Percentiles rank a stretch among this genome's conserved stretches.
Evolutionary conservation across 2,113 vertebrate genomes (phyloP).

Genomic region (Chauna torquata): DNA sequence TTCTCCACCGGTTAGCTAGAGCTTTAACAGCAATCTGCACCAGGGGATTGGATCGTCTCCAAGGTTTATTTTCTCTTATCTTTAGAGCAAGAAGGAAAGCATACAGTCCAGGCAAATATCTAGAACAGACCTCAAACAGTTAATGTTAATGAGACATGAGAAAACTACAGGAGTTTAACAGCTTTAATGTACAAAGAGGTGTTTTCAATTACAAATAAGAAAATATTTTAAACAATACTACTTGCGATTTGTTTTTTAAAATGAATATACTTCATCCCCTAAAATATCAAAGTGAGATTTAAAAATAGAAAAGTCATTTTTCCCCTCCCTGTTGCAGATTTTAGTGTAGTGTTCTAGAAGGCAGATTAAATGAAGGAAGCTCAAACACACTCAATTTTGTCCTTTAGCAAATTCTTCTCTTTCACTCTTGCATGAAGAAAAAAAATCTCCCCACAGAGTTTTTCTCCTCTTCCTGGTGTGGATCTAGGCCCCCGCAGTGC

Average conservation of each 20-base stretch:
- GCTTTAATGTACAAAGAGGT: constrained; percentile 79
- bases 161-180: constrained; percentile 70
- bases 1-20: constrained; percentile 49
- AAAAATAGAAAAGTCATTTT: constrained; percentile 82
- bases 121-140: constrained; percentile 74
- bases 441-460: constrained; percentile 97
- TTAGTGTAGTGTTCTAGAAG: constrained; percentile 86
- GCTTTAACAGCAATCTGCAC: constrained; percentile 56
- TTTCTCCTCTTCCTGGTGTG: constrained; percentile 99
- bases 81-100: constrained; percentile 61
- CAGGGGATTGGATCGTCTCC: constrained; percentile 62
- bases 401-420: constrained; percentile 99
- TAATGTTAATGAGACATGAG: constrained; percentile 77
- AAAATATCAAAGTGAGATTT: constrained; percentile 80
- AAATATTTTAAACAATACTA: constrained; percentile 76
- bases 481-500: constrained; percentile 94
- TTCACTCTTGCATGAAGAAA: constrained; percentile 98
- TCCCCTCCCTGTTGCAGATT: constrained; percentile 81
- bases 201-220: constrained; percentile 85
- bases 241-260: constrained; percentile 59
- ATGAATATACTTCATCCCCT: constrained; percentile 68
- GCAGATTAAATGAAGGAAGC: constrained; percentile 93
- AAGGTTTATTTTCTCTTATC: constrained; percentile 78
- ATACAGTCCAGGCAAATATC: constrained; percentile 50
- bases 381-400: constrained; percentile 95